Conservation (phyloP, 2,888 invertebrate genomes). For the Apodemia mormo region DNA sequence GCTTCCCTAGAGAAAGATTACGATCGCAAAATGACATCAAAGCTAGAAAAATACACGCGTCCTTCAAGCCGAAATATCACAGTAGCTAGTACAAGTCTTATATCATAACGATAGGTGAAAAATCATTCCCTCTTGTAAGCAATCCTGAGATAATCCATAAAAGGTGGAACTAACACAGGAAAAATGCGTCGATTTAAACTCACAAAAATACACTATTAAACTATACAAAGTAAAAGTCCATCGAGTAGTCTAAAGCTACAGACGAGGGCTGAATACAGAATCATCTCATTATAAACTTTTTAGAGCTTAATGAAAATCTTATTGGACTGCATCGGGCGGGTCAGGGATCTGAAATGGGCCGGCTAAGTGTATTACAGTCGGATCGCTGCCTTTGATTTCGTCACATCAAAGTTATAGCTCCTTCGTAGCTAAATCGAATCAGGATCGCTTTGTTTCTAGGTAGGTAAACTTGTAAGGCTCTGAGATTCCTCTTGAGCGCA, state of each 20-base stretch:
- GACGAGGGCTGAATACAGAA: conserved; percentile 56
- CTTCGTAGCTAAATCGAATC: conserved; percentile 76
- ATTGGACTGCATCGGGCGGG: conserved; percentile 65
- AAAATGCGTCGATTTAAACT: not conserved
- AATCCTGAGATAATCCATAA: not conserved
- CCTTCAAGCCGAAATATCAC: too few relatives aligned
- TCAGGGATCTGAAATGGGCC: conserved; percentile 67
- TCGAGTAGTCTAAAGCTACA: conserved; percentile 21
- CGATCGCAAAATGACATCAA: too few relatives aligned
- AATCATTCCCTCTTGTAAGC: not conserved
- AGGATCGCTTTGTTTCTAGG: conserved; percentile 73
- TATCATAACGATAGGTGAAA: too few relatives aligned
- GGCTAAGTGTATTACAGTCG: conserved; percentile 79
- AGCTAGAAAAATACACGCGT: too few relatives aligned
- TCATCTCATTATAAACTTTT: conserved; percentile 76
- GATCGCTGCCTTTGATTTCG: conserved; percentile 80
- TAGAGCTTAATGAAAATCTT: conserved; percentile 79
- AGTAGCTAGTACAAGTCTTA: too few relatives aligned
- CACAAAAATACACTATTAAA: not conserved
- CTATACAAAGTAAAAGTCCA: conserved; percentile 12
- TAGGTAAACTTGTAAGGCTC: conserved; percentile 44
- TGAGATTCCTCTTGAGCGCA: conserved; percentile 24
- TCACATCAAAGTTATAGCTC: conserved; percentile 79
- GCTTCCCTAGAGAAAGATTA: too few relatives aligned
- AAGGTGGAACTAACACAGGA: not conserved